phyloP scores from a whole-genome alignment of 1,140 invertebrate species.

The Pogonus chalceus region DNA sequence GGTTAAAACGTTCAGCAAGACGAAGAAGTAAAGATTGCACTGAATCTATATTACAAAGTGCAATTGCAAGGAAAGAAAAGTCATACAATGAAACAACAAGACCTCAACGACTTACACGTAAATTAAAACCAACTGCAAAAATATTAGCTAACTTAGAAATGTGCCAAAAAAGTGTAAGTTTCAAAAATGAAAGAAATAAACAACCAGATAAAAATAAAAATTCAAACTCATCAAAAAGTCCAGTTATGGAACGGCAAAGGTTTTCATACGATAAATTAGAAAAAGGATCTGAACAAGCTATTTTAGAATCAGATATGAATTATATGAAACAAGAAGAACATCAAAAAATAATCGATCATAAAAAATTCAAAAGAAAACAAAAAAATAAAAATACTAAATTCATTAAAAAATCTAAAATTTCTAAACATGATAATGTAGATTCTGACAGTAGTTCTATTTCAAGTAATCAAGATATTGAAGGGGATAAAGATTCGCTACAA shows the following conservation, averaged over 20 bases:
- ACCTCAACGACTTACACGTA: conserved; percentile 25
- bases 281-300: neutral
- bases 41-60: conserved; percentile 43
- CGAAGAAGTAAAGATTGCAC: conserved; percentile 38
- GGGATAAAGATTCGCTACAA: neutral
- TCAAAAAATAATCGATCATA: neutral
- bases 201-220: conserved; percentile 14
- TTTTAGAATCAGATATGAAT: neutral
- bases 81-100: conserved; percentile 37
- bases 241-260: neutral
- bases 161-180: conserved; percentile 9
- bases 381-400: neutral
- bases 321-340: neutral
- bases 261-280: neutral
- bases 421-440: neutral
- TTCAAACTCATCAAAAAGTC: neutral
- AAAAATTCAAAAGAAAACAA: conserved; percentile 1
- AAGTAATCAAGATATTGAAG: neutral
- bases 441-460: neutral
- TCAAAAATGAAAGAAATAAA: conserved; percentile 19
- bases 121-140: conserved; percentile 26
- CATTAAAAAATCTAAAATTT: neutral
- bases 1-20: conserved; percentile 39
- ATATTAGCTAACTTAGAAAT: conserved; percentile 26
- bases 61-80: conserved; percentile 46